Evolutionary conservation across 2,113 vertebrate genomes (phyloP).

Genomic region (Myotis davidii): DNA sequence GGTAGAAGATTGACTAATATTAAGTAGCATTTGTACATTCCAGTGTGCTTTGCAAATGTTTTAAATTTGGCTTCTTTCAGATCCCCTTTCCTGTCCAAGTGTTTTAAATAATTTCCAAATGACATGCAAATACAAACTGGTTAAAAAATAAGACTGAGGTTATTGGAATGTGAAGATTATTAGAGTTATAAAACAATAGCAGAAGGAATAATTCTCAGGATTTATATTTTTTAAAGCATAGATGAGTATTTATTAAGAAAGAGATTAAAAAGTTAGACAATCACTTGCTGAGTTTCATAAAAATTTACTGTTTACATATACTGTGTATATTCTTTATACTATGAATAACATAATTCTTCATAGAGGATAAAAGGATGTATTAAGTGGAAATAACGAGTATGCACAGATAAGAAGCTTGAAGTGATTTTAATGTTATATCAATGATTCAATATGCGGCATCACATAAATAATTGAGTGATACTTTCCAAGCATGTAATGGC

Average conservation of each 20-base stretch:
- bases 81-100: neutral
- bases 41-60: neutral
- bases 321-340: neutral
- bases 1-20: conserved; percentile 52
- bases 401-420: neutral
- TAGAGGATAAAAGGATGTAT: neutral
- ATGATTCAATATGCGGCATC: neutral
- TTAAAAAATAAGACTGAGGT: neutral
- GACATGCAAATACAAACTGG: neutral
- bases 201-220: neutral
- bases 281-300: neutral
- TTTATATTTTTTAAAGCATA: neutral
- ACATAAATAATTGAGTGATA: neutral
- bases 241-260: neutral
- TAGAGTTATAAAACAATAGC: neutral
- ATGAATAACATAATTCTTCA: neutral
- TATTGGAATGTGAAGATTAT: neutral
- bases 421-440: neutral
- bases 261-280: neutral
- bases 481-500: neutral
- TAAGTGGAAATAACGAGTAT: neutral
- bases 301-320: neutral
- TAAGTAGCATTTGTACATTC: accelerated
- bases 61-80: neutral
- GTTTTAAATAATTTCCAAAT: neutral